Base-by-base conservation (phyloP, 2,888 invertebrate genomes). In the Lysandra coridon region DNA sequence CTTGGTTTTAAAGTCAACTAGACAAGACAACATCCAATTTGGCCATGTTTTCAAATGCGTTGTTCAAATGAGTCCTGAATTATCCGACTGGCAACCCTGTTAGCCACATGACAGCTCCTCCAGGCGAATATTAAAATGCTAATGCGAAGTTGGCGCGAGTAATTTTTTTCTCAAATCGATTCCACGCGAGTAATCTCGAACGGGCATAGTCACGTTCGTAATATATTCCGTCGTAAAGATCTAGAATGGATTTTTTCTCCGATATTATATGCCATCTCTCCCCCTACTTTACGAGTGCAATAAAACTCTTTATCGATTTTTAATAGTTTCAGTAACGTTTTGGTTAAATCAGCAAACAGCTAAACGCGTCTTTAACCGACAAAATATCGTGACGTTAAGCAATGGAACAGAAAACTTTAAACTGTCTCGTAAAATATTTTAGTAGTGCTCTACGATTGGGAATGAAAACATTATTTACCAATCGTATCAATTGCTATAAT, bases 91-190 rank as follows among this genome's bases (percentile, higher is more conserved):
- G 69, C 69, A 69, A 17, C 81, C 77, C 79, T 76, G 57, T 33
- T n/a, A 23, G 33, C 89, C 90, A 88, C 89, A 90, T 91, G 92
- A 92, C 91, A 91, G 89, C 84, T 86, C 86, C 87, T 91, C 90
- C 90, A 85, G 86, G 90, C 88, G 90, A 90, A 91, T 92, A 93
- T 94, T 94, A 93, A 94, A 92, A 94, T 94, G 93, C 92, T 93
- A 94, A 94, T 93, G 37, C 87, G 87, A 89, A 88, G 83, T 85
- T 86, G 84, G 83, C 85, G 82, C 83, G 82, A 79, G 84, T 82
- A 84, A 85, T 86, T 89, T 89, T 90, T 87, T 83, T 84, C 83
- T 82, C 84, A 84, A 88, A 90, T 89, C 88, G 89, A 89, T 88
- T 85, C 87, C 83, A 84, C 86, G 87, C 82, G 84, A 87, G 86